Conservation (phyloP, 30 jellyfish, hydroid and myxozoan species). For the Chironex yamaguchii region DNA sequence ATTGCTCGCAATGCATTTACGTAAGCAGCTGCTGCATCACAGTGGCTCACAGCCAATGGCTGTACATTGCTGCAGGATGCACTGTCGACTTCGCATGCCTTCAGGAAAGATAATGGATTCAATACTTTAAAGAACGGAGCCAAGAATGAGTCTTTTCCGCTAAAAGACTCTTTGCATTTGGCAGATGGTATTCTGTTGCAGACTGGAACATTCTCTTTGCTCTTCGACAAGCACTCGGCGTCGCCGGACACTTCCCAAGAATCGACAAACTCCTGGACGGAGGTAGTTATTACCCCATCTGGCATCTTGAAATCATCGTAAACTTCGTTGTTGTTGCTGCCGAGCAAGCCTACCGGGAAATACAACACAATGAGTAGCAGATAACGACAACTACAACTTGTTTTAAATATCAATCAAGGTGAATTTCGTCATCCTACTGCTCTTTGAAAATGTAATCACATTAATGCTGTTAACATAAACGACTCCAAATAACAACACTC, state of each 20-base stretch:
- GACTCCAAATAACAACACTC: too few relatives aligned
- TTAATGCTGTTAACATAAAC: too few relatives aligned
- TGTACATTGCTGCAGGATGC: conserved; percentile 74
- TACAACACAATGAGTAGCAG: too few relatives aligned
- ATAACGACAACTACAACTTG: too few relatives aligned
- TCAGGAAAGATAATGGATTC: conserved; percentile 93
- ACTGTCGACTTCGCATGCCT: conserved; percentile 91
- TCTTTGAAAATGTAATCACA: too few relatives aligned
- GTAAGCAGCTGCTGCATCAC: conserved; percentile 93
- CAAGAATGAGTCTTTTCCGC: conserved; percentile 56
- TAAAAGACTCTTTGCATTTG: conserved; percentile 78
- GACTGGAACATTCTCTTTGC: conserved; percentile 56
- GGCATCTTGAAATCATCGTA: conserved; percentile 92
- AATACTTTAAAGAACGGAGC: conserved; percentile 58
- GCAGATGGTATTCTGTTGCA: conserved; percentile 91
- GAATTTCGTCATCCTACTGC: too few relatives aligned
- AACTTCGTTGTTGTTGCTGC: conserved; percentile 91
- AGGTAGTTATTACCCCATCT: conserved; percentile 75
- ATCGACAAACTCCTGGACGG: conserved; percentile 78
- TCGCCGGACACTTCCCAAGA: conserved; percentile 91
- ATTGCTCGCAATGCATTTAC: conserved; percentile 48
- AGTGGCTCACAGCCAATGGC: conserved; percentile 54
- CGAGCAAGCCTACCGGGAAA: conserved; percentile 97
- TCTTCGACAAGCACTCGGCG: conserved; percentile 74
- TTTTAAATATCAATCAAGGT: too few relatives aligned